Base-by-base conservation (phyloP, 1,140 invertebrate genomes). In the Papilio glaucus region DNA sequence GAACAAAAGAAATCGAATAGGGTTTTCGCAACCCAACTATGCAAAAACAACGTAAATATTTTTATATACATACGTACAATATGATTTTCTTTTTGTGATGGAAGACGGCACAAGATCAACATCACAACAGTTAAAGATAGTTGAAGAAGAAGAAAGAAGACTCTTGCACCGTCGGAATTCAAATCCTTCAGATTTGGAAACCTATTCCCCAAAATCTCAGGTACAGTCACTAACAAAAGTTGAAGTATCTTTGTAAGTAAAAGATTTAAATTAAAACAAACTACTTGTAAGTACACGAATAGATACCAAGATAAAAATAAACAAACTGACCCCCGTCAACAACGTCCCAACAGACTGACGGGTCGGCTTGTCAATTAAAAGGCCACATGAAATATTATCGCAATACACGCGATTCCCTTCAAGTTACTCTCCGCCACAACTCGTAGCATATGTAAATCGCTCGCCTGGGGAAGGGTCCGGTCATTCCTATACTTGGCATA, bases 341-440 rank as follows among this genome's bases (percentile, higher is more conserved):
- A 13, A n/a, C 26, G 26, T 57, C 53, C 8, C 29, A 26, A 2
- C n/a, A 62, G 60, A 37, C 29, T 13, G 45, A 53, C 45, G 7
- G 61, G 33, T 15, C 61, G n/a, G 33, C 61, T 39, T 63, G 61
- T 63, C 61, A 63, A 63, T 63, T 63, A 63, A 63, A 63, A 63
- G 15, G 8, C 61, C 37, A 38, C 37, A 39, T 63, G 37, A 63
- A 18, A 15, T 63, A 63, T 63, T 63, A 63, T 63, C 33, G n/a
- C 61, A 38, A 63, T 39, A 63, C 61, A 63, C 61, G 61, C 61
- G 33, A 63, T 39, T 24, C 61, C 33, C 33, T n/a, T 18, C 33
- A 37, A n/a, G 26, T 29, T 62, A 7, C 29, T 62, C 29, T 7
- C 24, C 2, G 39, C 9, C 33, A 18, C 61, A 49, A 49, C 42